Percentiles rank a stretch among this genome's conserved stretches.
These are phyloP conservation scores for Peucedramus taeniatus DNA, from an alignment of 2,113 vertebrate species.

Conservation along the genomic window DNA sequence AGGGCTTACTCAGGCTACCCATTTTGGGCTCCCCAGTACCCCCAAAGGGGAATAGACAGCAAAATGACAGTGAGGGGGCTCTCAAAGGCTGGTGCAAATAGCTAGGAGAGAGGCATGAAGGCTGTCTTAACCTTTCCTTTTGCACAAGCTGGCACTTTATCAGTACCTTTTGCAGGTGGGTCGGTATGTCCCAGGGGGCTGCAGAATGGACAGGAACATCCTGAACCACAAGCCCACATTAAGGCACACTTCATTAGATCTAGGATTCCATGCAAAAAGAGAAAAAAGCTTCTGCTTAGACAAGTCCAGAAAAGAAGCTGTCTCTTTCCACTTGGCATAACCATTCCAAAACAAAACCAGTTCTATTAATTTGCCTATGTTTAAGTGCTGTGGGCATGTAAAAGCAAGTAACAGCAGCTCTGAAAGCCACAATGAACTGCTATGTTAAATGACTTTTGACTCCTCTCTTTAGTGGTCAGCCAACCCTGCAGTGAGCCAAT, in stretches of 20 bases:
- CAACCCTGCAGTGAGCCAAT: background rate
- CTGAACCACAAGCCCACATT: accelerated
- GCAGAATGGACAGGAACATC: accelerated
- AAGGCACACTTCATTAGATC: background rate
- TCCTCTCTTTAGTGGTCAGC: background rate
- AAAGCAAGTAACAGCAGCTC: background rate
- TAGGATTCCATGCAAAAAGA: background rate
- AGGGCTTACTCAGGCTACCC: background rate
- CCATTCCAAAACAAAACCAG: background rate
- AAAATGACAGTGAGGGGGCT: background rate
- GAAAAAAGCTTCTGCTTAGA: background rate
- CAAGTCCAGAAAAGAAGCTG: background rate
- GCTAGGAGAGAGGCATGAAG: background rate
- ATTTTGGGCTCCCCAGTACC: background rate
- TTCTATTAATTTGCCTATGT: background rate
- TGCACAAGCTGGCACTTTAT: background rate
- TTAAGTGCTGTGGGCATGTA: background rate
- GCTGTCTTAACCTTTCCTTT: background rate
- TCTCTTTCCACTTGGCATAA: background rate
- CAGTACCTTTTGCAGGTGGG: background rate
- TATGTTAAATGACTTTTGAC: background rate
- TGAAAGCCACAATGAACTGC: background rate
- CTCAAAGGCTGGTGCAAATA: background rate
- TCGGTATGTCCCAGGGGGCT: accelerated
- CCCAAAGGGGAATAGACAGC: background rate